Percentiles rank a stretch among this genome's conserved stretches.
These are phyloP conservation scores for Frieseomelitta varia DNA, from an alignment of 1,140 invertebrate species.

Conservation along the genomic window DNA sequence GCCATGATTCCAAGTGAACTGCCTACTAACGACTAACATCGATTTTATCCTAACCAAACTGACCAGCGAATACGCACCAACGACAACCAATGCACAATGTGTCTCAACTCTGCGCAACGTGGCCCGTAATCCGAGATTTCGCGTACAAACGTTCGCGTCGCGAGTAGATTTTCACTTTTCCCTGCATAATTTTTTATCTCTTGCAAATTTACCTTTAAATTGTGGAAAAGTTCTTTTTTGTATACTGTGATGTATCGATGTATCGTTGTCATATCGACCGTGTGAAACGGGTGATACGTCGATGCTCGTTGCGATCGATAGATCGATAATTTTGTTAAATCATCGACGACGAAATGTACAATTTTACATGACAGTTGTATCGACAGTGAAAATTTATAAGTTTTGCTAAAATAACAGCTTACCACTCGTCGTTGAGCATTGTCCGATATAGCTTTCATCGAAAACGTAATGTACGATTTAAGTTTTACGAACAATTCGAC, in stretches of 20 bases:
- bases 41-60: constrained; percentile 53
- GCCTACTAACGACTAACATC: constrained; percentile 38
- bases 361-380: background rate
- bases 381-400: background rate
- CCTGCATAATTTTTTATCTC: background rate
- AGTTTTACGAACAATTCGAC: background rate
- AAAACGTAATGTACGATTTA: background rate
- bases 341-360: background rate
- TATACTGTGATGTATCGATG: constrained; percentile 23
- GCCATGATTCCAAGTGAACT: constrained; percentile 66
- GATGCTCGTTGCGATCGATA: constrained; percentile 19
- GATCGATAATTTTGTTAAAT: constrained; percentile 17
- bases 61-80: constrained; percentile 31
- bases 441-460: too few species aligned
- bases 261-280: background rate
- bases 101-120: background rate
- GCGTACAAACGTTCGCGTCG: background rate
- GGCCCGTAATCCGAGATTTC: background rate
- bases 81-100: background rate
- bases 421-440: too few species aligned
- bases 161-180: background rate
- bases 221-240: background rate
- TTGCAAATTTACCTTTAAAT: constrained; percentile 6
- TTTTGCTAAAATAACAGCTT: background rate
- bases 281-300: background rate